Conservation (phyloP, 2,113 vertebrate genomes). For the Megaceryle torquata region DNA sequence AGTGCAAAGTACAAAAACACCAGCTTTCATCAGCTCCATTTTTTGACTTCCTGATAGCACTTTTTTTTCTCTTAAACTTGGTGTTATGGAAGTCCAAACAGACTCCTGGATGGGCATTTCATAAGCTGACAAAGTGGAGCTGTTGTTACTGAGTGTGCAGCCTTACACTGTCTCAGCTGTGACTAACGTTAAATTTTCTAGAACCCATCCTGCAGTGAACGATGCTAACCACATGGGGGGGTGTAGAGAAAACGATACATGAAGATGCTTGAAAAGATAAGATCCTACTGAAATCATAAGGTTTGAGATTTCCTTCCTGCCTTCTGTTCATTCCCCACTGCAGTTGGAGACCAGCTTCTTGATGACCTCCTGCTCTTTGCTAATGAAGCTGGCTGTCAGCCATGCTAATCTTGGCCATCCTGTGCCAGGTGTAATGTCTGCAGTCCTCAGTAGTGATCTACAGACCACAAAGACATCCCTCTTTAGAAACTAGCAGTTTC, state of each 20-base stretch:
- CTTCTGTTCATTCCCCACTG: background rate
- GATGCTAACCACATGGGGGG: background rate
- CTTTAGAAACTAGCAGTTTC: background rate
- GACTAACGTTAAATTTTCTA: background rate
- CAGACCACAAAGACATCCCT: background rate
- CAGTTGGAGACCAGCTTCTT: background rate
- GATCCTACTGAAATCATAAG: background rate
- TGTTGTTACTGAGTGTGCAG: accelerated
- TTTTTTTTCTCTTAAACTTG: background rate
- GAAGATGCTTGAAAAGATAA: background rate
- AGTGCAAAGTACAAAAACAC: background rate
- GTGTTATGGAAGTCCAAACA: background rate
- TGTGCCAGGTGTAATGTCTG: background rate
- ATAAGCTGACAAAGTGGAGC: background rate
- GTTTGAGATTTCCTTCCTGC: background rate
- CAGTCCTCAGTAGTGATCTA: background rate
- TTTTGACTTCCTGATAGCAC: background rate
- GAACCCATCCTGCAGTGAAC: background rate
- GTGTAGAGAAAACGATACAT: background rate
- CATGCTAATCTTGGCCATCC: accelerated
- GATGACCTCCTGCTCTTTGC: background rate
- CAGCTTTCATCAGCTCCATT: background rate
- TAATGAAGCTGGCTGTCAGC: background rate
- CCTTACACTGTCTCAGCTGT: too few species aligned
- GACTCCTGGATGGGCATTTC: background rate